Base-by-base conservation (phyloP, 2,888 invertebrate genomes). In the Tenthredo amoena region DNA sequence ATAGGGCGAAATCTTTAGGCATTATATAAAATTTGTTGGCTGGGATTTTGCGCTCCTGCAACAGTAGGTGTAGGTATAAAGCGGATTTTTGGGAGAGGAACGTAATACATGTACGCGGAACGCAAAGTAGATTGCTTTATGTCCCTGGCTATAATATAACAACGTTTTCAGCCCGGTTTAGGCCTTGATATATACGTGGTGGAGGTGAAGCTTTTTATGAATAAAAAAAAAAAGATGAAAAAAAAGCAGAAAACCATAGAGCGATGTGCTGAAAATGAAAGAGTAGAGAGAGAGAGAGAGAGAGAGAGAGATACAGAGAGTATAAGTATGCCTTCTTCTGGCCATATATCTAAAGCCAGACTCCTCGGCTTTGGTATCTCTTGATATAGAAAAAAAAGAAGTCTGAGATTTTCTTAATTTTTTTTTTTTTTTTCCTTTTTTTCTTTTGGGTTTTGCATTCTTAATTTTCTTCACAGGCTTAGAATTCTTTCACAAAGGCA, bases 121-220 rank as follows among this genome's bases (percentile, higher is more conserved):
- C 81, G 81, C 47, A 62, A 81, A 81, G 58, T 62, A 81, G 81
- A 81, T 81, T 81, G 62, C 62, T 81, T 50, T 81, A 55, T 55
- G 77, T 55, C 55, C 34, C 31, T 55, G 50, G 55, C 77, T 34
- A 77, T 77, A 77, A 77, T 77, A 74, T 81, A 81, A 62, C 81
- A 62, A 81, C 62, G 40, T 81, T 81, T 81, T n/a, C 81, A 62
- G 58, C 18, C 15, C 26, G 47, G 62, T 50, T 77, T 34, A 34
- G 77, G 77, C 31, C 31, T n/a, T 34, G 77, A 43, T 43, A 74
- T 40, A 74, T 47, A 21, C 43, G 40, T 21, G 74, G 40, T 74
- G 15, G n/a, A 55, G 31, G 77, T 15, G 77, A 31, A 55, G 26
- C 31, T 31, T 50, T 50, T 50, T 2, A 50, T 15, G 26, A 34